Conservation (phyloP, 2,113 vertebrate species). For the Odontophorus gujanensis region DNA sequence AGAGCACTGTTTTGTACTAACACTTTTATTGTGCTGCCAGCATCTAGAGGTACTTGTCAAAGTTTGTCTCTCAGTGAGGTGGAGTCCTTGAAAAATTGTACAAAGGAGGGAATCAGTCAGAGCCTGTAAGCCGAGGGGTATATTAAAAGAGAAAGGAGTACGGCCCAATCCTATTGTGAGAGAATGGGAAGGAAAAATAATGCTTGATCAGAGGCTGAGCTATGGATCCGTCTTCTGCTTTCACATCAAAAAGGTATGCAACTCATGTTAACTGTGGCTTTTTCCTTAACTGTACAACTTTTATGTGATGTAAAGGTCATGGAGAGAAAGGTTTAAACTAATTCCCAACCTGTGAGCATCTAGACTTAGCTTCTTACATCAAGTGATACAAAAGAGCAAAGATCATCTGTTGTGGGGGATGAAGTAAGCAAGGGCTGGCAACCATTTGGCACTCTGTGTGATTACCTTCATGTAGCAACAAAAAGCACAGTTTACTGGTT, state of each 20-base stretch:
- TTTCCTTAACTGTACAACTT: fast-evolving
- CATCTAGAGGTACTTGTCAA: fast-evolving
- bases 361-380: background rate
- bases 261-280: background rate
- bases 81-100: background rate
- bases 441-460: background rate
- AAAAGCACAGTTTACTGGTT: background rate
- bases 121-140: background rate
- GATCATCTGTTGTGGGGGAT: background rate
- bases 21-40: background rate
- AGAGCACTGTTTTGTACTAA: background rate
- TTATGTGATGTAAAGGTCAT: background rate
- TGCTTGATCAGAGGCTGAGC: background rate
- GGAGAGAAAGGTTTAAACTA: background rate
- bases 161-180: background rate
- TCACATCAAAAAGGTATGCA: background rate
- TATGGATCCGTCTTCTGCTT: background rate
- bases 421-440: background rate
- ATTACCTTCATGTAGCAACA: background rate
- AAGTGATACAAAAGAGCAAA: background rate
- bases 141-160: background rate
- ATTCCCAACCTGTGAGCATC: background rate
- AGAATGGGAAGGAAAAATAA: background rate
- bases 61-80: background rate
- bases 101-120: background rate